These are phyloP conservation scores for Plutella xylostella DNA, from an alignment of 2,888 invertebrate species.

Conservation along the genomic window DNA sequence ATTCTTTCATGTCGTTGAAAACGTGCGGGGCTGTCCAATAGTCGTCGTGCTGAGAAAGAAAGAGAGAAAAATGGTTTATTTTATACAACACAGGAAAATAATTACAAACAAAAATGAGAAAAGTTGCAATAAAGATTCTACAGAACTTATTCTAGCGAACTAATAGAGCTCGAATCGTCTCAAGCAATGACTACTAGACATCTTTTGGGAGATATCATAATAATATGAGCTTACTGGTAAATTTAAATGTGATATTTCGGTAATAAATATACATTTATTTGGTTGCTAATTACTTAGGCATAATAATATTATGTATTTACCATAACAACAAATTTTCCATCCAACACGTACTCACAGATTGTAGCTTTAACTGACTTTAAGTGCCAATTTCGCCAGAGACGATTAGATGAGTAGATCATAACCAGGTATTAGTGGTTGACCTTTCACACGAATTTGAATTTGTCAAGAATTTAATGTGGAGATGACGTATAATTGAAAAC, in stretches of 20 bases:
- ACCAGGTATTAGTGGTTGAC: too few relatives aligned
- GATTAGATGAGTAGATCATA: too few relatives aligned
- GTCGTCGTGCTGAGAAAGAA: constrained; percentile 66
- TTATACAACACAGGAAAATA: background rate
- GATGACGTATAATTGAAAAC: background rate
- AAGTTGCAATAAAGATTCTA: background rate
- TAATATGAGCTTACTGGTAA: too few relatives aligned
- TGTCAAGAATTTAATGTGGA: background rate
- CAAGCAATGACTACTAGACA: too few relatives aligned
- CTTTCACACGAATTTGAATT: too few relatives aligned
- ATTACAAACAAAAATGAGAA: background rate
- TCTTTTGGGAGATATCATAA: too few relatives aligned
- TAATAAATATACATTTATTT: too few relatives aligned
- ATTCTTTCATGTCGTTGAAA: constrained; percentile 80
- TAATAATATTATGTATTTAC: too few relatives aligned
- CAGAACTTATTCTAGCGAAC: background rate
- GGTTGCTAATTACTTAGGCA: too few relatives aligned
- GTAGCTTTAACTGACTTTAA: too few relatives aligned
- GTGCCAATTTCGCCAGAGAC: too few relatives aligned
- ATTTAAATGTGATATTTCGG: too few relatives aligned
- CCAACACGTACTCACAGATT: constrained; percentile 61
- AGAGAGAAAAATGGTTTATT: background rate
- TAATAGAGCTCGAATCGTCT: background rate
- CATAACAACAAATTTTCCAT: constrained; percentile 46
- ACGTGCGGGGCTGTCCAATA: constrained; percentile 92